Conservation (phyloP, 1,140 invertebrate genomes). For the Chymomyza costata region DNA sequence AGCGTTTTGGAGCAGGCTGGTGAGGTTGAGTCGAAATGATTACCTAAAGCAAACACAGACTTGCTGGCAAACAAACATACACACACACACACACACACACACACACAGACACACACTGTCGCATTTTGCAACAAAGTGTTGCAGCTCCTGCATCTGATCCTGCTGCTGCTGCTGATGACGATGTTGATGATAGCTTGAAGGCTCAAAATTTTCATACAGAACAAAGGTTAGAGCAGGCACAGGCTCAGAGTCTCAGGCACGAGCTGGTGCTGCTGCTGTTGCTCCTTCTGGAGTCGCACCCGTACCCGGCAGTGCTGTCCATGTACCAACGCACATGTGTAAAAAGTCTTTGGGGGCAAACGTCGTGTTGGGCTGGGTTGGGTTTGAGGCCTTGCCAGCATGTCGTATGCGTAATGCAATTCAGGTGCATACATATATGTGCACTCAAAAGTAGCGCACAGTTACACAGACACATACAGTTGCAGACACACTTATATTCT, state of each 20-base stretch:
- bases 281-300: conserved; percentile 7
- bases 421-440: conserved; percentile 43
- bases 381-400: conserved; percentile 15
- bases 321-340: conserved; percentile 47
- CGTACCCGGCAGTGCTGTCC: conserved; percentile 1
- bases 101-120: conserved; percentile 1
- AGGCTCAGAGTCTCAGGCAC: conserved; percentile 22
- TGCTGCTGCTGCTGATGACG: conserved; percentile 18
- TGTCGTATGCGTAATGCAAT: conserved; percentile 60
- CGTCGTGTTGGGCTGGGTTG: conserved; percentile 3
- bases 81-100: conserved; percentile 21
- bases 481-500: too few species aligned
- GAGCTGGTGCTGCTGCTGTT: background rate
- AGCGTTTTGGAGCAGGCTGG: conserved; percentile 16
- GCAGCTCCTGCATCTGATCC: conserved; percentile 15
- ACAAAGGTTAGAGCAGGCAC: background rate
- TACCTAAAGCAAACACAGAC: conserved; percentile 70
- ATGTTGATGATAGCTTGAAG: conserved; percentile 53
- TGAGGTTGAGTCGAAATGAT: conserved; percentile 56
- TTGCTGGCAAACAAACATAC: conserved; percentile 52
- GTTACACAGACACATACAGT: background rate
- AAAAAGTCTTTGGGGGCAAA: too few species aligned
- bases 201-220: conserved; percentile 51
- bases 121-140: conserved; percentile 58
- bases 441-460: conserved; percentile 22